phyloP scores from a whole-genome alignment of 1,140 invertebrate species.

The Bilobella aurantiaca region DNA sequence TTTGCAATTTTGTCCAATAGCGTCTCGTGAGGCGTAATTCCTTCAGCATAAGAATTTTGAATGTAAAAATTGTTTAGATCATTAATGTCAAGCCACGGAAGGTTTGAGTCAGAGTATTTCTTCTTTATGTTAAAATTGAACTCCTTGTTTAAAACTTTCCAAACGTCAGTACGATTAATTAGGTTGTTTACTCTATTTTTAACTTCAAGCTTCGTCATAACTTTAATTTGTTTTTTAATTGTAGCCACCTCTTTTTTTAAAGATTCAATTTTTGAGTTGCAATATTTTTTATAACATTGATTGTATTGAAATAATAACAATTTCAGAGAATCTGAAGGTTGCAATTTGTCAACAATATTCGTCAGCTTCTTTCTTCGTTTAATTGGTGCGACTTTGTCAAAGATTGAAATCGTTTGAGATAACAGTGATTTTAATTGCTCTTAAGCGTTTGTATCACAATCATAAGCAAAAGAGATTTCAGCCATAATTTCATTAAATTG shows the following conservation, averaged over 20 bases:
- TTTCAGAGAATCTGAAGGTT: background rate
- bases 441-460: background rate
- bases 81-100: background rate
- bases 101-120: background rate
- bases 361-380: background rate
- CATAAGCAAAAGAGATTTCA: background rate
- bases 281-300: background rate
- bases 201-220: too few species aligned
- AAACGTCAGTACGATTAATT: too few species aligned
- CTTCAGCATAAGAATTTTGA: background rate
- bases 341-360: background rate
- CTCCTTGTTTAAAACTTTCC: background rate
- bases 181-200: too few species aligned
- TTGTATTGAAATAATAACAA: background rate
- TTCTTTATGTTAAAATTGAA: background rate
- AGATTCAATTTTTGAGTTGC: background rate
- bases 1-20: background rate
- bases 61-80: background rate
- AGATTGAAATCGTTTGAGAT: background rate
- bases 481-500: background rate
- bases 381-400: background rate
- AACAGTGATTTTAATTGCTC: background rate
- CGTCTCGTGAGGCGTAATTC: background rate
- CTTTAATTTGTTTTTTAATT: background rate
- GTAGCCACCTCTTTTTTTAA: background rate